These are phyloP conservation scores for Tachuris rubrigastra DNA, from an alignment of 2,113 vertebrate species.

Conservation along the genomic window DNA sequence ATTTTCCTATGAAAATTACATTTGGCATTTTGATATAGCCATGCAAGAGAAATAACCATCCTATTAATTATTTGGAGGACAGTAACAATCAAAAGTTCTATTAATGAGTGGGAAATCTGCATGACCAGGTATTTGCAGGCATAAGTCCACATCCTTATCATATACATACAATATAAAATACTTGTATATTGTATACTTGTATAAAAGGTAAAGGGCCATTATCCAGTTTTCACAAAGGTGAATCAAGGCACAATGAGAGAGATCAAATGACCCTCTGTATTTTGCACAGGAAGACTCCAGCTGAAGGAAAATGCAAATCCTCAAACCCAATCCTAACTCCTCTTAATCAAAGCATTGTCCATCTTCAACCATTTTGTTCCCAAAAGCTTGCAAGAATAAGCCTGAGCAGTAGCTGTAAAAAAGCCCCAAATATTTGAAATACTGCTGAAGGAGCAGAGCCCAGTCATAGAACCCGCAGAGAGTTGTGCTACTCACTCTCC, in stretches of 20 bases:
- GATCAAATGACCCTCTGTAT: not conserved
- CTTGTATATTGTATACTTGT: not conserved
- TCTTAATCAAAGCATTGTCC: not conserved
- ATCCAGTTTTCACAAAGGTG: not conserved
- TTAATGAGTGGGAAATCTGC: not conserved
- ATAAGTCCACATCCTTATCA: not conserved
- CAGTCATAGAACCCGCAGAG: not conserved
- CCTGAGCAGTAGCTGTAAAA: not conserved
- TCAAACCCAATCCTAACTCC: not conserved
- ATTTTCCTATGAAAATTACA: not conserved
- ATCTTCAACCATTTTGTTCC: not conserved
- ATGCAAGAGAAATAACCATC: not conserved
- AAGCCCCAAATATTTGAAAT: not conserved
- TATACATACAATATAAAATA: not conserved
- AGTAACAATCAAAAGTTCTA: not conserved
- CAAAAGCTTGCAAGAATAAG: not conserved
- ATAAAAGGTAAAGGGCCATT: not conserved
- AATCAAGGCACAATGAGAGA: not conserved
- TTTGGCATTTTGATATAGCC: not conserved
- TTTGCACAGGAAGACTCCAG: not conserved
- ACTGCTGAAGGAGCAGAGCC: not conserved
- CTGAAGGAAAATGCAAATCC: not conserved
- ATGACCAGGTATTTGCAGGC: not conserved
- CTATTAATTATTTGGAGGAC: not conserved
- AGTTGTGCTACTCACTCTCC: accelerated